Conservation (phyloP, 2,888 invertebrate genomes). For the Lutraria lutraria region DNA sequence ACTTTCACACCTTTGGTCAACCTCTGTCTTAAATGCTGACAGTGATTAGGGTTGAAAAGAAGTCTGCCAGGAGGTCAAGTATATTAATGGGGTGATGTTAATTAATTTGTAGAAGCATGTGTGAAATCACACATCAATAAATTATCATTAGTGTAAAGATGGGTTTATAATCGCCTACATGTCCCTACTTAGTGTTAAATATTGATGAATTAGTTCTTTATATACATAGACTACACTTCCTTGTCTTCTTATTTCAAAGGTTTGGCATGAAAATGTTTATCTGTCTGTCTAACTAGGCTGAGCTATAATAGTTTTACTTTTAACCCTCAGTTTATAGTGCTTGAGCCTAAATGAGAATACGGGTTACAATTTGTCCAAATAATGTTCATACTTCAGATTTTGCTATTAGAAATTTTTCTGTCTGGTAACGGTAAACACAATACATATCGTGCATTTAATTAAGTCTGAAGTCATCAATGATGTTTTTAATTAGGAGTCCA, state of each 20-base stretch:
- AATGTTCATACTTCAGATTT: too few species aligned
- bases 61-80: not conserved
- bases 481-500: too few species aligned
- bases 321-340: too few species aligned
- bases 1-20: constrained; percentile 21
- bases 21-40: not conserved
- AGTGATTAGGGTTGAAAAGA: not conserved
- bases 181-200: not conserved
- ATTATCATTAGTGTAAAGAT: not conserved
- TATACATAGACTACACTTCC: not conserved
- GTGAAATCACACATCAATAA: constrained; percentile 18
- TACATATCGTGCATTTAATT: too few species aligned
- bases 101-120: constrained; percentile 23
- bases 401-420: too few species aligned
- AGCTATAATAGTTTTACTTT: too few species aligned
- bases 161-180: constrained; percentile 9
- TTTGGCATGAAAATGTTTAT: too few species aligned
- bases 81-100: constrained; percentile 16
- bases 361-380: too few species aligned
- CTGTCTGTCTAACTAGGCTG: too few species aligned
- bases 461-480: too few species aligned
- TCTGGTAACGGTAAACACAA: too few species aligned
- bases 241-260: not conserved
- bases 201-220: not conserved
- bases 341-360: too few species aligned